phyloP scores from a whole-genome alignment of 2,797 vertebrate genomes.

The Squalus acanthias region DNA sequence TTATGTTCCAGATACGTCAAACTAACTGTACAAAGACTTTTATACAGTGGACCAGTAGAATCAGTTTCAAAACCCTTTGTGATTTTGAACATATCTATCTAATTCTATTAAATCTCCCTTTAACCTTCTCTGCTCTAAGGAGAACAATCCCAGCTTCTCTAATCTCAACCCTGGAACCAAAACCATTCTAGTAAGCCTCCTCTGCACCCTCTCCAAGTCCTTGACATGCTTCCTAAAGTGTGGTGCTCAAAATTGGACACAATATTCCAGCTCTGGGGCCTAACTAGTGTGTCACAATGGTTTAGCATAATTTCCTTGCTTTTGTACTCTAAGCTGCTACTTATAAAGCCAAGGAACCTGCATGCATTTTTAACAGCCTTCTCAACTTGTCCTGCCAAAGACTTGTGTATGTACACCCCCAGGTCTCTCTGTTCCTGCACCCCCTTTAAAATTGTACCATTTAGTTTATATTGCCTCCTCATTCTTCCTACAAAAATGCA shows the following conservation, averaged over 20 bases:
- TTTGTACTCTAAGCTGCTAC: not conserved
- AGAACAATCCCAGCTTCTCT: too few species aligned
- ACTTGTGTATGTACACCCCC: not conserved
- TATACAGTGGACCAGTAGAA: not conserved
- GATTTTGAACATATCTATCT: not conserved
- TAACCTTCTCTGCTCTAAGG: too few species aligned
- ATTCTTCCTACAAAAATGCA: not conserved
- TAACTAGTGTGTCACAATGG: not conserved
- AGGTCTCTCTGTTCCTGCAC: not conserved
- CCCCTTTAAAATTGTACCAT: not conserved
- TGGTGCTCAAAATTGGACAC: not conserved
- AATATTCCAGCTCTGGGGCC: not conserved
- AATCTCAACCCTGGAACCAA: too few species aligned
- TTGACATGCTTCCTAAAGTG: not conserved
- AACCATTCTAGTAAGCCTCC: too few species aligned
- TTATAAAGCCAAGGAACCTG: not conserved
- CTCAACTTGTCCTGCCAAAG: not conserved
- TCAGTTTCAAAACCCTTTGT: not conserved
- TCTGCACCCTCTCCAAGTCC: too few species aligned
- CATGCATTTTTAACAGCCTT: not conserved
- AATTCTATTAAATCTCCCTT: too few species aligned
- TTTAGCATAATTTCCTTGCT: not conserved
- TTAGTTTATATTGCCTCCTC: not conserved
- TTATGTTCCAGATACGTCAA: not conserved
- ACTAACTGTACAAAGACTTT: not conserved